phyloP scores from a whole-genome alignment of 2,113 vertebrate genomes.

The Otocyon megalotis region DNA sequence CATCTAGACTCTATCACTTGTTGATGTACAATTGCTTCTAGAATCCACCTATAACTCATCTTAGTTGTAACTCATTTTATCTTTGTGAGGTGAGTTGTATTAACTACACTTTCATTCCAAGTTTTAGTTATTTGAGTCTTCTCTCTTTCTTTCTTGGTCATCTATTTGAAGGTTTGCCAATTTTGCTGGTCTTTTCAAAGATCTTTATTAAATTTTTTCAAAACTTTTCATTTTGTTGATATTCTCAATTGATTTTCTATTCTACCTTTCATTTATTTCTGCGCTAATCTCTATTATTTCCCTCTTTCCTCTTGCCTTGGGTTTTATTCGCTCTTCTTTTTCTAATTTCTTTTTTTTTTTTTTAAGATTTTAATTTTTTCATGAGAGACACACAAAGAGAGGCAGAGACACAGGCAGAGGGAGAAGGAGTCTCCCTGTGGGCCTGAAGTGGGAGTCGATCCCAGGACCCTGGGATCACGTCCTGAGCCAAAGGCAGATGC shows the following conservation, averaged over 20 bases:
- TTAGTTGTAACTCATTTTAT: not conserved
- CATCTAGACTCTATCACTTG: not conserved
- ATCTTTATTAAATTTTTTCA: not conserved
- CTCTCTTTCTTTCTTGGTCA: not conserved
- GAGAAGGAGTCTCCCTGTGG: too few relatives aligned
- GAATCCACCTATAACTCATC: not conserved
- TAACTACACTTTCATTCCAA: not conserved
- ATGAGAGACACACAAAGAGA: too few relatives aligned
- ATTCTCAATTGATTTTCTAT: not conserved
- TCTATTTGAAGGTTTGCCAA: not conserved
- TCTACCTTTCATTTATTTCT: not conserved
- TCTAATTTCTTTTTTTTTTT: not conserved
- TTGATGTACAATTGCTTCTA: not conserved
- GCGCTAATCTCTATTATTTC: not conserved
- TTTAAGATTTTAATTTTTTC: too few relatives aligned
- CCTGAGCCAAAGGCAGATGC: too few relatives aligned
- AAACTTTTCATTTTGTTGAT: not conserved
- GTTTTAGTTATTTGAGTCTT: not conserved
- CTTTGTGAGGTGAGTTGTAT: not conserved
- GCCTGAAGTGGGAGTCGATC: too few relatives aligned
- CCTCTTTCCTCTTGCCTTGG: not conserved
- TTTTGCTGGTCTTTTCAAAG: not conserved
- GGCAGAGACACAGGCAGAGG: too few relatives aligned
- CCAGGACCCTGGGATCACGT: too few relatives aligned
- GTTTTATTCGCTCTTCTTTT: not conserved